Percentiles rank a stretch among this genome's conserved stretches.
Evolutionary conservation across 2,888 invertebrate species (phyloP).

Genomic region (Thysanoteuthis rhombus): DNA sequence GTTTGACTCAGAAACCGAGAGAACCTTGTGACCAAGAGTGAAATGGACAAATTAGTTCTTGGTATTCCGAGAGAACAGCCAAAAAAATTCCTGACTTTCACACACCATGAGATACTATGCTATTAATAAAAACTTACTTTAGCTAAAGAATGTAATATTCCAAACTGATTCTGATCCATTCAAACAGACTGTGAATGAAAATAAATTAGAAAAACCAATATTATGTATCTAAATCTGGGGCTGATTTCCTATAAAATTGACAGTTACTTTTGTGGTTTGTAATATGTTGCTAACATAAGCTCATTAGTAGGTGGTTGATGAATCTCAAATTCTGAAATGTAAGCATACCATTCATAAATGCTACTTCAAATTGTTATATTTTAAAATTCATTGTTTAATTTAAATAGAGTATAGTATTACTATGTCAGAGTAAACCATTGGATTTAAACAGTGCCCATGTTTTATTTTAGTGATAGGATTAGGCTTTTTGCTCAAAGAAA

Average conservation of each 20-base stretch:
- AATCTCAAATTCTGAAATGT: too few species aligned
- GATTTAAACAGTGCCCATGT: too few species aligned
- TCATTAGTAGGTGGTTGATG: background rate
- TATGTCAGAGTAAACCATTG: too few species aligned
- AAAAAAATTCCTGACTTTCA: background rate
- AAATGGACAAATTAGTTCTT: background rate
- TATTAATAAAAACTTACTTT: background rate
- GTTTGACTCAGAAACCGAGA: background rate
- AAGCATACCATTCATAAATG: too few species aligned
- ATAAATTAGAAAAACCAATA: background rate
- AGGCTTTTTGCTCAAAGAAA: too few species aligned
- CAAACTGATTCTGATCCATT: background rate
- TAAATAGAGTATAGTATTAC: too few species aligned
- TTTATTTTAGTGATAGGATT: too few species aligned
- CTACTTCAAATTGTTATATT: too few species aligned
- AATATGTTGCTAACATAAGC: background rate
- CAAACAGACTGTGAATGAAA: background rate
- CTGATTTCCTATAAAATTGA: too few species aligned
- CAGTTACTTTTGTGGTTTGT: background rate
- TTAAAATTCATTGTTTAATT: too few species aligned
- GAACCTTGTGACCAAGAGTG: background rate
- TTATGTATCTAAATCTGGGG: background rate
- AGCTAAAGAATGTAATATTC: background rate
- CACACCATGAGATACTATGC: background rate
- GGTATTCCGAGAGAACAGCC: background rate